Evolutionary conservation across 2,113 vertebrate species (phyloP).

Genomic region (Brachirus orientalis): DNA sequence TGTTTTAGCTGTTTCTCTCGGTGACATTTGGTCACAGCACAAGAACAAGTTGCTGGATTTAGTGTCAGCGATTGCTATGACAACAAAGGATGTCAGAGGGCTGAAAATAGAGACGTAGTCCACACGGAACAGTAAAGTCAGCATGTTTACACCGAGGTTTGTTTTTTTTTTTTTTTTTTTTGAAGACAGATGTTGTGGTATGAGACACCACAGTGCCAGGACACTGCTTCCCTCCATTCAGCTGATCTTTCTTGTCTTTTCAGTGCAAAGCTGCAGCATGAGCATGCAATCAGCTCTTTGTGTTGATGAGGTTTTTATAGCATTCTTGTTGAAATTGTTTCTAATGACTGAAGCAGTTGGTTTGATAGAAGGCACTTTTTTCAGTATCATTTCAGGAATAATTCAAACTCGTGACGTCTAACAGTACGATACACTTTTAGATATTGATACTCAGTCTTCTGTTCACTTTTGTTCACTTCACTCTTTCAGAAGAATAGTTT

Average conservation of each 20-base stretch:
- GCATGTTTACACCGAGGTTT: conserved; percentile 58
- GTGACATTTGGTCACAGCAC: conserved; percentile 22
- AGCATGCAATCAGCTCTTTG: conserved; percentile 35
- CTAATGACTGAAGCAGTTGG: too few species aligned
- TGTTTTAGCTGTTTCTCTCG: not conserved
- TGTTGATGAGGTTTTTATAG: conserved; percentile 14
- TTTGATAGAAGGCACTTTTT: too few species aligned
- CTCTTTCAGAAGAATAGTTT: too few species aligned
- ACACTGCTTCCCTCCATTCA: conserved; percentile 61
- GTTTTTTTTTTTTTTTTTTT: conserved; percentile 73
- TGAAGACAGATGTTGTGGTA: conserved; percentile 75
- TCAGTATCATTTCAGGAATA: too few species aligned
- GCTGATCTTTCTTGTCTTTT: conserved; percentile 52
- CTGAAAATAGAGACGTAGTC: conserved; percentile 47
- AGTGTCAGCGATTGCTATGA: conserved; percentile 40
- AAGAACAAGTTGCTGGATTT: conserved; percentile 18
- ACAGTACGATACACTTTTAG: too few species aligned
- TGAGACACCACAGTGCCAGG: conserved; percentile 55
- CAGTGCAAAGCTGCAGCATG: conserved; percentile 30
- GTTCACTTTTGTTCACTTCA: too few species aligned
- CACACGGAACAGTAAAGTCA: conserved; percentile 61
- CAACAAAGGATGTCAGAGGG: conserved; percentile 50
- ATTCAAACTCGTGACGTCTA: too few species aligned
- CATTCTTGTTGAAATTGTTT: too few species aligned
- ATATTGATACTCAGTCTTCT: too few species aligned